These are phyloP conservation scores for Amphipyra berbera DNA, from an alignment of 2,888 invertebrate genomes.

Conservation along the genomic window DNA sequence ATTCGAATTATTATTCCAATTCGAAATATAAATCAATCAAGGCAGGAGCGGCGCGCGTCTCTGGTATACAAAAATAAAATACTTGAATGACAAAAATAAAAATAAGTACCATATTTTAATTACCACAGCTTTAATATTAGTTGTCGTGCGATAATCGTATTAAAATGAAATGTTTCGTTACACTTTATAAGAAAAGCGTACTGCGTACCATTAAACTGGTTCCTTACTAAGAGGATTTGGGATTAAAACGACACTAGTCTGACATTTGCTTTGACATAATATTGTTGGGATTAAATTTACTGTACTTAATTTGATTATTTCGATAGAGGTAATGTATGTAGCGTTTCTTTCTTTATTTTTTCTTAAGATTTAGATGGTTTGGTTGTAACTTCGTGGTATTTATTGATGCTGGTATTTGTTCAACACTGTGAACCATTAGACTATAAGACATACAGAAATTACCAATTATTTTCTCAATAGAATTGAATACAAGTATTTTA, in stretches of 20 bases:
- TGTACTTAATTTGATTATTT: constrained; percentile 82
- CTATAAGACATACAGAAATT: no score
- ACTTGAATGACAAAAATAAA: constrained; percentile 36
- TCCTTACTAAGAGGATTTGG: constrained; percentile 56
- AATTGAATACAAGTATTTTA: no score
- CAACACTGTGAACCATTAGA: no score
- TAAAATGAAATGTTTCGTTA: constrained; percentile 55
- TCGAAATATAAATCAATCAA: no score
- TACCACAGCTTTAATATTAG: constrained; percentile 37
- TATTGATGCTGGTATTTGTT: background rate
- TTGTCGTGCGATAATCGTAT: constrained; percentile 60
- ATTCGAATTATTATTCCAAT: no score
- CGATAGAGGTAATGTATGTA: constrained; percentile 66
- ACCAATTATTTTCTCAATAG: no score
- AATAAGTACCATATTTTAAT: constrained; percentile 54
- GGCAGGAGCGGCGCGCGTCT: background rate
- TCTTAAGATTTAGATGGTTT: background rate
- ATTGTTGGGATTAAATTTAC: constrained; percentile 81
- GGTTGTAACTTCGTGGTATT: background rate
- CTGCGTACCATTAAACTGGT: constrained; percentile 55
- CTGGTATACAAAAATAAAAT: background rate
- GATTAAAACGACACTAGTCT: constrained; percentile 74
- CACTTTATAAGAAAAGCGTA: constrained; percentile 32
- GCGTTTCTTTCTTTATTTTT: background rate
- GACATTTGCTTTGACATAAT: constrained; percentile 77